phyloP scores from a whole-genome alignment of 2,113 vertebrate species.

The Patagioenas fasciata region DNA sequence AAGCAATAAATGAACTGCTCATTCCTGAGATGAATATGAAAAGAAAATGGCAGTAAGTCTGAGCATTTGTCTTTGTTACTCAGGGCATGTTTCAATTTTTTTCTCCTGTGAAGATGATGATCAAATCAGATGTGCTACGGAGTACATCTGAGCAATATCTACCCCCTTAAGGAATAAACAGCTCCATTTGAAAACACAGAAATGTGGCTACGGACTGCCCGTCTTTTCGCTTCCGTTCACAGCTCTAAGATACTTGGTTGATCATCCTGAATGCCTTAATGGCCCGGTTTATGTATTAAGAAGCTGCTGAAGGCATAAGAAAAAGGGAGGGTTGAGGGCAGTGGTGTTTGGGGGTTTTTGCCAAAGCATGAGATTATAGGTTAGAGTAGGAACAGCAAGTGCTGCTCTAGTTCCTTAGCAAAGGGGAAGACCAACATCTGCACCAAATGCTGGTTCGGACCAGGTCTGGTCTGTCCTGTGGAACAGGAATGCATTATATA shows the following conservation, averaged over 20 bases:
- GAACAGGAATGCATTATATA: accelerated
- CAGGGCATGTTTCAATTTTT: neutral
- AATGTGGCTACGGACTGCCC: neutral
- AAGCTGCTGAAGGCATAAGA: neutral
- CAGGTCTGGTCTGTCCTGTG: neutral
- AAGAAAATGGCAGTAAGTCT: constrained; percentile 82
- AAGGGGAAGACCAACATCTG: neutral
- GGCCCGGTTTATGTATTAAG: neutral
- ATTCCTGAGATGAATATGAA: constrained; percentile 78
- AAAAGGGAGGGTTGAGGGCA: accelerated
- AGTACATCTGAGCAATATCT: neutral
- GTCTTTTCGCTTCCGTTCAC: neutral
- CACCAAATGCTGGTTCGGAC: neutral
- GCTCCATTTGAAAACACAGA: neutral
- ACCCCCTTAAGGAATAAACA: neutral
- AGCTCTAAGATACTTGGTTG: neutral
- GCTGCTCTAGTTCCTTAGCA: neutral
- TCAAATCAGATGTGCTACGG: neutral
- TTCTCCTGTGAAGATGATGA: neutral
- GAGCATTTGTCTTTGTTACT: neutral
- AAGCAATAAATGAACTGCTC: constrained; percentile 80
- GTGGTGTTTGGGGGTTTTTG: neutral
- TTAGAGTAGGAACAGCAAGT: neutral
- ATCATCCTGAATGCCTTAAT: neutral
- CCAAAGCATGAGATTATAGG: neutral